Evolutionary conservation across 2,113 vertebrate genomes (phyloP).

Genomic region (Labrus mixtus): DNA sequence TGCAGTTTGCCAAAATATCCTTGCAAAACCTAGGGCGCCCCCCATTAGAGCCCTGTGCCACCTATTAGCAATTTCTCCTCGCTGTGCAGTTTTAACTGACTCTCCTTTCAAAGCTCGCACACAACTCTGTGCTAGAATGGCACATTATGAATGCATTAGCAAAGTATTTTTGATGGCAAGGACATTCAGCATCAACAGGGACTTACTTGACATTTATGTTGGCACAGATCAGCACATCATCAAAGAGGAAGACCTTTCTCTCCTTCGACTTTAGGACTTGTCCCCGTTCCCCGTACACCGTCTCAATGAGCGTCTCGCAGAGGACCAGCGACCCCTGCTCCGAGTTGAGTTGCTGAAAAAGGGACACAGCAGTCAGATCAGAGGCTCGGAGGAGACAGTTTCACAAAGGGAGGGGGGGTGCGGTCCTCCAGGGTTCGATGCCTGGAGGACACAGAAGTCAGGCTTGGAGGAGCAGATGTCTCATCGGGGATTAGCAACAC

Average conservation of each 20-base stretch:
- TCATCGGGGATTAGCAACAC: conserved; percentile 65
- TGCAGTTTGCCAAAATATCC: conserved; percentile 69
- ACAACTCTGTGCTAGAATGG: conserved; percentile 22
- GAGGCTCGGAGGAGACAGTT: conserved; percentile 53
- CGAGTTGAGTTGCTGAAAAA: conserved; percentile 82
- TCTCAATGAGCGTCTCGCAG: conserved; percentile 94
- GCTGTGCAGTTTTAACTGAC: conserved; percentile 40
- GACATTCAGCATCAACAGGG: conserved; percentile 32
- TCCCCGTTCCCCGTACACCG: conserved; percentile 92
- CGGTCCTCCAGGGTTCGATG: conserved; percentile 51
- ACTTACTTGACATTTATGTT: conserved; percentile 97
- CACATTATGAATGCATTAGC: conserved; percentile 28
- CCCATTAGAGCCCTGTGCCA: conserved; percentile 50
- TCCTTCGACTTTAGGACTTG: conserved; percentile 97
- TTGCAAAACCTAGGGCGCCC: conserved; percentile 52
- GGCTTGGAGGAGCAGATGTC: conserved; percentile 52
- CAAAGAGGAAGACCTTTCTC: conserved; percentile 94
- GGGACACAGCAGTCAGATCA: conserved; percentile 70
- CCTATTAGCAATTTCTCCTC: conserved; percentile 46
- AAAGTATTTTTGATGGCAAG: conserved; percentile 25
- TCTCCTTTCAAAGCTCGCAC: conserved; percentile 20
- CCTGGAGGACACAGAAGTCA: conserved; percentile 54
- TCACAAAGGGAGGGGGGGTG: conserved; percentile 56
- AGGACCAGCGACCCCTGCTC: conserved; percentile 93
- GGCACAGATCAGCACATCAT: conserved; percentile 92